Percentiles rank a stretch among this genome's conserved stretches.
phyloP scores from a whole-genome alignment of 2,113 vertebrate species.

The Bothrops jararaca region DNA sequence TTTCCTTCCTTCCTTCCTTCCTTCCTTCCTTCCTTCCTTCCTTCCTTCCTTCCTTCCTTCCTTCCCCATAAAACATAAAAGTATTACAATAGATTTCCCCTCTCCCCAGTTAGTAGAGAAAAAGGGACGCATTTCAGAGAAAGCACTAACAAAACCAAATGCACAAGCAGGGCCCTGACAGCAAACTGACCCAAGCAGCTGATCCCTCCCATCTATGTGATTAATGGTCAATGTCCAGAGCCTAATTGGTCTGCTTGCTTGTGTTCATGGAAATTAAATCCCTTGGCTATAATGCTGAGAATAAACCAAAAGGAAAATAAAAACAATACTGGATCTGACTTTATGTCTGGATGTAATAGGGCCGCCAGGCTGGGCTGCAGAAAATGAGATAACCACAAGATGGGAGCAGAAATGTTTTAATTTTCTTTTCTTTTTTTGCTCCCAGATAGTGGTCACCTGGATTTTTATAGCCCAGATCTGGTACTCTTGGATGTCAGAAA shows the following conservation, averaged over 20 bases:
- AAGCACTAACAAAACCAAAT: neutral
- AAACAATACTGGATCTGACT: neutral
- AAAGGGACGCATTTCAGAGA: neutral
- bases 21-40: no score
- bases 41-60: neutral
- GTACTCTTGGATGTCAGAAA: neutral
- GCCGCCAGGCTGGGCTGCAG: neutral
- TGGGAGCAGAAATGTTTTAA: neutral
- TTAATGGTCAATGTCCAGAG: conserved; percentile 11
- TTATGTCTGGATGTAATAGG: neutral
- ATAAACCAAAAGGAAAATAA: neutral
- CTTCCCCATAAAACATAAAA: neutral
- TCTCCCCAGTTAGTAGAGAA: neutral
- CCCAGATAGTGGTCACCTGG: neutral
- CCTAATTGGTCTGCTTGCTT: conserved; percentile 15
- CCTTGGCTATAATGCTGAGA: neutral
- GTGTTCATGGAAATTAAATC: conserved; percentile 28
- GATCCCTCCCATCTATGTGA: neutral
- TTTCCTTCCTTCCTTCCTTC: no score
- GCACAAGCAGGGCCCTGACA: neutral
- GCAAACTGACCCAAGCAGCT: conserved; percentile 1
- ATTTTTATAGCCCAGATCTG: neutral
- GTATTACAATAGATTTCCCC: neutral
- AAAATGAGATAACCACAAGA: neutral
- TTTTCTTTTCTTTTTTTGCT: neutral